Percentiles rank a stretch among this genome's conserved stretches.
Evolutionary conservation across 2,113 vertebrate genomes (phyloP).

Genomic region (Saguinus imperator): DNA sequence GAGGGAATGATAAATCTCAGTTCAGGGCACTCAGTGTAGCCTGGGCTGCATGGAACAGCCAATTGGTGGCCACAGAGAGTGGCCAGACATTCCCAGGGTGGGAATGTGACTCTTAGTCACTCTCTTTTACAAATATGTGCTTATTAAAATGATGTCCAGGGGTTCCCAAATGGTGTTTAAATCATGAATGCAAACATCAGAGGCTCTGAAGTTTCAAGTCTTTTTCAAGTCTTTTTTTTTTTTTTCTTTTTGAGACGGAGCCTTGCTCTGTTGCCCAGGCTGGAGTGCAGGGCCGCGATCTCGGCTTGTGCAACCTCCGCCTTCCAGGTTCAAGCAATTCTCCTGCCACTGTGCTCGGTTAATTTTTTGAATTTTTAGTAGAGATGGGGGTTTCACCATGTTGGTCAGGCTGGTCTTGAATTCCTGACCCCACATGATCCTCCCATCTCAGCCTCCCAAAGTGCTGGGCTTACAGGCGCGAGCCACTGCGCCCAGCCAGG

Average conservation of each 20-base stretch:
- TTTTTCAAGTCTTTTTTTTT: not conserved
- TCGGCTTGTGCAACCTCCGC: no score
- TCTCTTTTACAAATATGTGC: not conserved
- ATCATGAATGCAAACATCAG: not conserved
- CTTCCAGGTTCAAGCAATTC: no score
- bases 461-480: no score
- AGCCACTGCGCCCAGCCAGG: not conserved
- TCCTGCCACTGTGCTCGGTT: no score
- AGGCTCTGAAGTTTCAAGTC: not conserved
- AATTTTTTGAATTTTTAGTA: no score
- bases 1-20: not conserved
- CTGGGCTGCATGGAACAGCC: not conserved
- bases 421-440: no score
- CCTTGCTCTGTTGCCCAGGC: no score
- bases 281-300: no score
- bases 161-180: not conserved
- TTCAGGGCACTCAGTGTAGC: not conserved
- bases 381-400: no score
- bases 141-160: not conserved
- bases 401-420: no score
- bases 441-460: no score
- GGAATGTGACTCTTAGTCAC: not conserved
- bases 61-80: not conserved
- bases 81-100: not conserved
- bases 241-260: no score